Conservation (phyloP, 1,140 invertebrate genomes). For the Propsilocerus akamusi region DNA sequence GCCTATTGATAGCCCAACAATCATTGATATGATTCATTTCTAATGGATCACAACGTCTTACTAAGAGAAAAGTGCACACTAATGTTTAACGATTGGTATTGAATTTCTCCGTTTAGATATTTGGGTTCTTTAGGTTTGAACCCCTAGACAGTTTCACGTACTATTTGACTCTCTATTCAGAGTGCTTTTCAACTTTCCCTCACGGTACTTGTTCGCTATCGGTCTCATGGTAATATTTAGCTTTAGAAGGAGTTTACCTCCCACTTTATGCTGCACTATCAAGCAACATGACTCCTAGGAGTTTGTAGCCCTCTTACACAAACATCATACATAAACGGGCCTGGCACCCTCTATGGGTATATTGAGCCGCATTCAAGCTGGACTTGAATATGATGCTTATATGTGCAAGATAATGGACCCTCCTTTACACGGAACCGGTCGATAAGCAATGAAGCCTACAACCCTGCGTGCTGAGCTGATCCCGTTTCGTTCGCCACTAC, state of each 20-base stretch:
- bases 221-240: slow-evolving; percentile 69
- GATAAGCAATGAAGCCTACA: no score
- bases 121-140: slow-evolving; percentile 8
- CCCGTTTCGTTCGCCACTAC: slow-evolving; percentile 75
- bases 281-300: slow-evolving; percentile 62
- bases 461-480: slow-evolving; percentile 43
- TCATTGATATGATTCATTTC: slow-evolving; percentile 7
- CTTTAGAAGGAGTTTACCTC: slow-evolving; percentile 73
- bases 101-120: slow-evolving; percentile 12
- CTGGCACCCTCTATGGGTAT: slow-evolving; percentile 51
- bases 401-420: no score
- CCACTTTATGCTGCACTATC: slow-evolving; percentile 66
- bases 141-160: slow-evolving; percentile 43
- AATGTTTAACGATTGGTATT: slow-evolving; percentile 9
- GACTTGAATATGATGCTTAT: slow-evolving; percentile 31
- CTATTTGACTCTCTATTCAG: slow-evolving; percentile 79
- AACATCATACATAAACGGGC: slow-evolving; percentile 36
- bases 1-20: slow-evolving; percentile 7
- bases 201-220: slow-evolving; percentile 82
- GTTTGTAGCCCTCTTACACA: slow-evolving; percentile 30
- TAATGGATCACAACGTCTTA: slow-evolving; percentile 12
- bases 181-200: slow-evolving; percentile 82
- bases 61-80: slow-evolving; percentile 10
- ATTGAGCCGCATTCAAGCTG: slow-evolving; percentile 44
- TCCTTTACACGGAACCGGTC: no score